Evolutionary conservation across 2,797 vertebrate genomes (phyloP), one percentile per base, ranked within the genome.

Genomic region (Nannoperca australis): DNA sequence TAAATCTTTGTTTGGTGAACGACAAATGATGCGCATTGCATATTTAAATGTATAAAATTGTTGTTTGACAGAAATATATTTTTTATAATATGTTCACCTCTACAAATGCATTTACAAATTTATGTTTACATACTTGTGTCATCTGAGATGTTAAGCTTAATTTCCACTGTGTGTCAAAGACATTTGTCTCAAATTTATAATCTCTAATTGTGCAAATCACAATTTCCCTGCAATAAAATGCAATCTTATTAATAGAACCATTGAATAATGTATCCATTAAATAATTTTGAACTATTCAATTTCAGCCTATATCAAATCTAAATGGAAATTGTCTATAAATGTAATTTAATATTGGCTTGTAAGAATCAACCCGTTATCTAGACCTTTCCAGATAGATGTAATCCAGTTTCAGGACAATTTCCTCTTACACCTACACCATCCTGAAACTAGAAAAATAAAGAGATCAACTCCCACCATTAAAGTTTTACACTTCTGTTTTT

Each of bases 1-100:
- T 81, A 81, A 81, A 76, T 81, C 66, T 85, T 70, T 76, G 66
- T 77, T 82, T 9, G 9, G 49, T 78, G 70, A 93, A 82, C 76
- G 58, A 76, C 85, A 83, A 87, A 83, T 67, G 6, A 18, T 20
- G 7, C 4, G 7, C n/a, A 11, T 20, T 17, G 60, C 55, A 42
- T 38, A 49, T 70, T 22, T 22, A 20, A 22, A 51, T 34, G 34
- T 10, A 58, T 62, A 44, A 3, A n/a, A 42, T 5, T 1, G 15
- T 18, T 38, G 15, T 7, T 45, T 47, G 5, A 12, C 5, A 24
- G 14, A 59, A 59, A 58, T 27, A 27, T 27, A 27, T 27, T 47
- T 47, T 17, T 17, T 45, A 14, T 5, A 45, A 5, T 34, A n/a
- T 49, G 20, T 49, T n/a, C 36, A 12, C 20, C 5, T 27, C 59